A percentile compares a stretch with the other conserved stretches of the same genome.
phyloP scores from a whole-genome alignment of 2,888 invertebrate genomes.

The Drosophila pseudotakahashii region DNA sequence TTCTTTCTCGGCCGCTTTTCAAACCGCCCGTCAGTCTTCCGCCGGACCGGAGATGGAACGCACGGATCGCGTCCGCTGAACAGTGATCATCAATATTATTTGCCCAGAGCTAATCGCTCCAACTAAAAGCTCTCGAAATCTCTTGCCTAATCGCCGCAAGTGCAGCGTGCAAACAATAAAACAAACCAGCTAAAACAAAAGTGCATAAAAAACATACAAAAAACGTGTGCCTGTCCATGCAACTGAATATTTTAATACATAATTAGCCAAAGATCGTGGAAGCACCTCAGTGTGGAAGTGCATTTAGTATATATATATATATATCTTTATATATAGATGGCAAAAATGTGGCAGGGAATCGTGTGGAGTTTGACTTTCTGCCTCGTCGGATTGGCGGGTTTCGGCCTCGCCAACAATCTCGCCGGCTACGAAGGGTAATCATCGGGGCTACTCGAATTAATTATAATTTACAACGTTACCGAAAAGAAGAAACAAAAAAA shows the following conservation, averaged over 20 bases:
- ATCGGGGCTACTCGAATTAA: constrained; percentile 41
- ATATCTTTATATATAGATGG: constrained; percentile 1
- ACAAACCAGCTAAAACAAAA: constrained; percentile 29
- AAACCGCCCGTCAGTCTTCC: constrained; percentile 79
- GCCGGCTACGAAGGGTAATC: constrained; percentile 81
- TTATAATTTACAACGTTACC: constrained; percentile 30
- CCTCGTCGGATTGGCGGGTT: constrained; percentile 52
- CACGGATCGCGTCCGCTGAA: constrained; percentile 64
- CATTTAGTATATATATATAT: background rate
- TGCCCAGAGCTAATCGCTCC: constrained; percentile 6
- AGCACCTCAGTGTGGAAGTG: constrained; percentile 20
- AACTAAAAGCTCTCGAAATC: constrained; percentile 6
- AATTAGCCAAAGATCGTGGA: constrained; percentile 46
- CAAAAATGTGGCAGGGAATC: constrained; percentile 66
- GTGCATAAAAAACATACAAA: constrained; percentile 26
- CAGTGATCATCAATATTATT: constrained; percentile 7
- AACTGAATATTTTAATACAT: constrained; percentile 72
- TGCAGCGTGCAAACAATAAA: constrained; percentile 56
- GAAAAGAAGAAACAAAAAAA: constrained; percentile 4
- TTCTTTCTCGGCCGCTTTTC: constrained; percentile 81
- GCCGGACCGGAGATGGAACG: constrained; percentile 80
- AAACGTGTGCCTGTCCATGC: constrained; percentile 52
- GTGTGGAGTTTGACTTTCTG: constrained; percentile 62
- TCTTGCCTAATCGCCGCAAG: constrained; percentile 63
- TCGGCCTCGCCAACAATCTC: constrained; percentile 66